These are phyloP conservation scores for Melipona beecheii DNA, from an alignment of 2,888 invertebrate species.

Conservation along the genomic window DNA sequence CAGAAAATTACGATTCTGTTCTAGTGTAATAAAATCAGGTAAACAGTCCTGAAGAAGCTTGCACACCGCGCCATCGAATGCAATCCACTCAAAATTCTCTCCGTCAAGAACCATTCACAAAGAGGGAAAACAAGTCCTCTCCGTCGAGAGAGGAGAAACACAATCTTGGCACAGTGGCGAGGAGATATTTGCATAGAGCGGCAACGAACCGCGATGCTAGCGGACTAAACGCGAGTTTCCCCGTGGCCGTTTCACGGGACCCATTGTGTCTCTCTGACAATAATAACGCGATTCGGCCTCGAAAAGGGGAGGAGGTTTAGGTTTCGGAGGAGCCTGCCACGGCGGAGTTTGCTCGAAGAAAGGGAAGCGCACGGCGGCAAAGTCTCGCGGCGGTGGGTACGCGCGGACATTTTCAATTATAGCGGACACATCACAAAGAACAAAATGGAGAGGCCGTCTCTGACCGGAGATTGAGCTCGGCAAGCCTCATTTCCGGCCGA, in stretches of 20 bases:
- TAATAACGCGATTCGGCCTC: conserved; percentile 36
- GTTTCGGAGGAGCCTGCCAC: not conserved
- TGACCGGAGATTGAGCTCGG: conserved; percentile 64
- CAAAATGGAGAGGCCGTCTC: conserved; percentile 52
- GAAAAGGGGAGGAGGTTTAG: not conserved
- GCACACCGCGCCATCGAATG: not conserved
- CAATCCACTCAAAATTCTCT: not conserved
- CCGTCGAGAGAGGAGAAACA: not conserved
- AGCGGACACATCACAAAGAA: conserved; percentile 53
- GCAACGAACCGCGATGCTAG: conserved; percentile 5
- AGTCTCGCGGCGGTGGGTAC: conserved; percentile 3
- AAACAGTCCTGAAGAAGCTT: not conserved
- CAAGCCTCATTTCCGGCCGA: conserved; percentile 61
- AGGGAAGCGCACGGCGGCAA: not conserved
- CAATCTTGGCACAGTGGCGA: not conserved
- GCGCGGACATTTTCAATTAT: conserved; percentile 61
- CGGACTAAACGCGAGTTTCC: conserved; percentile 26
- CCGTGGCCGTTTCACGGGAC: conserved; percentile 11
- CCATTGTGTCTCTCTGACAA: conserved; percentile 23
- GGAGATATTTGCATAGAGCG: conserved; percentile 21
- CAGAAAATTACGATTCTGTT: no score
- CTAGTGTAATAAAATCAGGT: no score
- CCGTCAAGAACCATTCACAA: not conserved
- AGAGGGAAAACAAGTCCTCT: not conserved
- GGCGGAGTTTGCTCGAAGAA: conserved; percentile 16